These are phyloP conservation scores for Bradypodion ventrale DNA, from an alignment of 2,797 vertebrate species.

Conservation along the genomic window DNA sequence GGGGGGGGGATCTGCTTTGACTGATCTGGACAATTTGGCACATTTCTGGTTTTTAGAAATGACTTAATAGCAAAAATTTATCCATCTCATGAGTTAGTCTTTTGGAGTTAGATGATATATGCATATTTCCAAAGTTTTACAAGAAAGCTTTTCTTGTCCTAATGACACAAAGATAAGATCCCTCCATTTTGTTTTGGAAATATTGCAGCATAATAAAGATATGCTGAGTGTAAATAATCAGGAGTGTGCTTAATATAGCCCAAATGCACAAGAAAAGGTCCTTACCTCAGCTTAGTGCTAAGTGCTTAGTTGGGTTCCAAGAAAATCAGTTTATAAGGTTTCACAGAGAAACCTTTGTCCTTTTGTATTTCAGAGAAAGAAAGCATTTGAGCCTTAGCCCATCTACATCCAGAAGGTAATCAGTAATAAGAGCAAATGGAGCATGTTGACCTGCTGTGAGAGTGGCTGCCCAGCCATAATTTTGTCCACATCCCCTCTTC, in stretches of 20 bases:
- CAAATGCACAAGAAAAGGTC: slow-evolving; percentile 55
- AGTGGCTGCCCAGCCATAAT: background rate
- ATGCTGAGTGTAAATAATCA: slow-evolving; percentile 57
- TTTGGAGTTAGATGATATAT: slow-evolving; percentile 52
- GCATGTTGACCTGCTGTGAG: slow-evolving; percentile 25
- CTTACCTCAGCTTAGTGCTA: slow-evolving; percentile 55
- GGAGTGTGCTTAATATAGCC: slow-evolving; percentile 57
- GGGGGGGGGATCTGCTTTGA: slow-evolving; percentile 39
- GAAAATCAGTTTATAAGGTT: slow-evolving; percentile 67
- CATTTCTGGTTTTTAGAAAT: slow-evolving; percentile 28
- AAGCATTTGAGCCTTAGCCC: slow-evolving; percentile 46
- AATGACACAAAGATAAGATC: slow-evolving; percentile 65
- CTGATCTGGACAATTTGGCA: slow-evolving; percentile 24
- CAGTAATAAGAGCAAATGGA: slow-evolving; percentile 44
- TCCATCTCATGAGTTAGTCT: slow-evolving; percentile 42
- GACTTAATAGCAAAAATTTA: slow-evolving; percentile 20
- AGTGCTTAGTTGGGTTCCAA: slow-evolving; percentile 67
- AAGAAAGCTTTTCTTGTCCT: slow-evolving; percentile 65
- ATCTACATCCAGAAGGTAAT: slow-evolving; percentile 45
- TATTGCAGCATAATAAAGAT: slow-evolving; percentile 57
- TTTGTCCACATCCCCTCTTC: slow-evolving; percentile 14
- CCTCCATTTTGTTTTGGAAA: slow-evolving; percentile 71
- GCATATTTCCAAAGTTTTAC: slow-evolving; percentile 65
- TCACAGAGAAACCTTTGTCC: slow-evolving; percentile 37
- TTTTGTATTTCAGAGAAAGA: slow-evolving; percentile 60